A percentile compares a stretch with the other conserved stretches of the same genome.
Evolutionary conservation across 2,888 invertebrate species (phyloP).

Genomic region (Agrypnus murinus): DNA sequence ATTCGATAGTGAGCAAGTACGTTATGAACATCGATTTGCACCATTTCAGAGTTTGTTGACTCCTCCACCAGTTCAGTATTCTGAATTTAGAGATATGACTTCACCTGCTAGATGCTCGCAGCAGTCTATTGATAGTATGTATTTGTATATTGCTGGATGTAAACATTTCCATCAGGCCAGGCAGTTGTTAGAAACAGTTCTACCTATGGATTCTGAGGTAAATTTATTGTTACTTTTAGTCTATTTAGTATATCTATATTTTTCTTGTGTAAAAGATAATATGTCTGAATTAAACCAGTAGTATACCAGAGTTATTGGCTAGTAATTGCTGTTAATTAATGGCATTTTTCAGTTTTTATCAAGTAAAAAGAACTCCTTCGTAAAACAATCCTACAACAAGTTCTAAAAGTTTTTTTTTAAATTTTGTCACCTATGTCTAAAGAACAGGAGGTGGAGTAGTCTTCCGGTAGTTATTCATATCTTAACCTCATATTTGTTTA

Average conservation of each 20-base stretch:
- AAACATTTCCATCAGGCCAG: conserved; percentile 95
- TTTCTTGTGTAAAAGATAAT: neutral
- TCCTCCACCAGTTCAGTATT: conserved; percentile 94
- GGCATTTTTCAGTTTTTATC: too few species aligned
- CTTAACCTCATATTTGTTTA: too few species aligned
- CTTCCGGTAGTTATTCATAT: too few species aligned
- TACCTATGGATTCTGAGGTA: conserved; percentile 88
- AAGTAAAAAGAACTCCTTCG: too few species aligned
- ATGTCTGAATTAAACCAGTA: neutral
- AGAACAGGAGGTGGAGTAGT: too few species aligned
- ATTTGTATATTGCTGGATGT: conserved; percentile 87
- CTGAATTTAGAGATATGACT: conserved; percentile 91
- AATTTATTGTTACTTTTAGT: conserved; percentile 42
- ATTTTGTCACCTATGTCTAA: too few species aligned
- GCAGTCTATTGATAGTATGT: conserved; percentile 73
- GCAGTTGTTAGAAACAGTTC: conserved; percentile 87
- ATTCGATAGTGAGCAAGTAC: conserved; percentile 94
- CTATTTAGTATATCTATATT: too few species aligned
- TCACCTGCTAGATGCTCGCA: conserved; percentile 75
- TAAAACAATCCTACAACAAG: too few species aligned
- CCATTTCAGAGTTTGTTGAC: conserved; percentile 90
- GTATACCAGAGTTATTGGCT: too few species aligned
- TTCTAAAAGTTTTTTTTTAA: too few species aligned
- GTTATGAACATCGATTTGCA: conserved; percentile 95
- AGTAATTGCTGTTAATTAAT: too few species aligned